phyloP scores from a whole-genome alignment of 2,797 vertebrate species.

The Vespertilio murinus region DNA sequence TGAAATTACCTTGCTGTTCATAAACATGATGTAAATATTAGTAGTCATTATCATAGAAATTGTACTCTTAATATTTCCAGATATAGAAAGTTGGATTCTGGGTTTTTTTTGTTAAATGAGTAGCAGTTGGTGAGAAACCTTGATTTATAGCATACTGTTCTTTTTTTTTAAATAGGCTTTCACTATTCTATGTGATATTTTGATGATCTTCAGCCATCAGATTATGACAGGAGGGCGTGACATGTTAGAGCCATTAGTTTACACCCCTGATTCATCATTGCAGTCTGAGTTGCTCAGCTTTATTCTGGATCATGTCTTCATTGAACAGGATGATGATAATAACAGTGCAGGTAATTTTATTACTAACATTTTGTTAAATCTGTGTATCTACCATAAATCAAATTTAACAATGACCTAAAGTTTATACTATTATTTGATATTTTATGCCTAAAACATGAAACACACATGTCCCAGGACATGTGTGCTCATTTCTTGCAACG shows the following conservation, averaged over 20 bases:
- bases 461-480: not conserved
- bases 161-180: constrained; percentile 89
- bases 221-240: constrained; percentile 97
- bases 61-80: not conserved
- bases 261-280: constrained; percentile 94
- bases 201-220: constrained; percentile 99
- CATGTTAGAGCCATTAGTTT: constrained; percentile 94
- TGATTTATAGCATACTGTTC: not conserved
- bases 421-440: not conserved
- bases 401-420: not conserved
- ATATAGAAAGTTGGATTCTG: constrained; percentile 24
- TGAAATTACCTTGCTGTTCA: constrained; percentile 10
- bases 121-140: constrained; percentile 26
- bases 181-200: constrained; percentile 97
- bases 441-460: constrained; percentile 38
- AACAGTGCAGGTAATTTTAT: constrained; percentile 92
- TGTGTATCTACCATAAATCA: not conserved
- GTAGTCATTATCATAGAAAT: not conserved
- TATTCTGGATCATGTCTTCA: constrained; percentile 99
- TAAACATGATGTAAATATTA: not conserved
- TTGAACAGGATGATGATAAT: constrained; percentile 98
- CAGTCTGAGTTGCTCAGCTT: constrained; percentile 97
- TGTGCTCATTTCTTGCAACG: not conserved
- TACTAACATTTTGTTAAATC: constrained; percentile 57
- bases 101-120: constrained; percentile 8